A percentile compares a stretch with the other conserved stretches of the same genome.
phyloP scores from a whole-genome alignment of 2,113 vertebrate genomes.

The Chaetorhynchus papuensis region DNA sequence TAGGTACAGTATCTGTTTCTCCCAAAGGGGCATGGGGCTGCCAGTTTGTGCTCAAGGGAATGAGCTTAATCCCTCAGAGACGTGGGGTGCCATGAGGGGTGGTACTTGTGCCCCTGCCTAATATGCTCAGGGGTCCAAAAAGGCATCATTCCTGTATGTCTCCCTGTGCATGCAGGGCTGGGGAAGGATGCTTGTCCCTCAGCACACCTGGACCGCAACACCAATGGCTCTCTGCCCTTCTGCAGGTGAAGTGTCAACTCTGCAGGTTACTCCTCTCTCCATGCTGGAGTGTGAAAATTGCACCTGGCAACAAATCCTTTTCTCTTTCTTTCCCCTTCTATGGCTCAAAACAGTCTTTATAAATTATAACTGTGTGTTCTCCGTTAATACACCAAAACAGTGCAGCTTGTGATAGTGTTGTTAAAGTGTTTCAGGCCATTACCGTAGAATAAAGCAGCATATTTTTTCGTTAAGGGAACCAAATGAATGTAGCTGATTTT shows the following conservation, averaged over 20 bases:
- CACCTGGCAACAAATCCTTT: not conserved
- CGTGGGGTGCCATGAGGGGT: accelerated
- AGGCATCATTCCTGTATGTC: not conserved
- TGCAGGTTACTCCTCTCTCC: not conserved
- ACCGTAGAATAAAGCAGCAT: not conserved
- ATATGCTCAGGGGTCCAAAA: not conserved
- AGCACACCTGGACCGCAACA: not conserved
- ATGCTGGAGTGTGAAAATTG: not conserved
- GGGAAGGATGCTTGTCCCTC: too few relatives aligned
- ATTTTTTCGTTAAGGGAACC: slow-evolving; percentile 28
- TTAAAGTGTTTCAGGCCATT: slow-evolving; percentile 10
- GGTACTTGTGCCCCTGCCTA: not conserved
- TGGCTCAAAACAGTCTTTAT: not conserved
- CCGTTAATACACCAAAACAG: not conserved
- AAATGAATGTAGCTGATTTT: slow-evolving; percentile 23
- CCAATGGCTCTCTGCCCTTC: not conserved
- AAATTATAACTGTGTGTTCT: not conserved
- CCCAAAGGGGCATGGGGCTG: not conserved
- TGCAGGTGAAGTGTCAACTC: not conserved
- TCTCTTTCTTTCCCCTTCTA: not conserved
- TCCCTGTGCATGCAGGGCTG: not conserved
- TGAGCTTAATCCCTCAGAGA: not conserved
- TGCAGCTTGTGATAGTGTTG: not conserved
- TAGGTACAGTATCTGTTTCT: not conserved
- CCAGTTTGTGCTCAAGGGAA: not conserved